Conservation (phyloP, 2,113 vertebrate genomes). For the Cavia aperea region DNA sequence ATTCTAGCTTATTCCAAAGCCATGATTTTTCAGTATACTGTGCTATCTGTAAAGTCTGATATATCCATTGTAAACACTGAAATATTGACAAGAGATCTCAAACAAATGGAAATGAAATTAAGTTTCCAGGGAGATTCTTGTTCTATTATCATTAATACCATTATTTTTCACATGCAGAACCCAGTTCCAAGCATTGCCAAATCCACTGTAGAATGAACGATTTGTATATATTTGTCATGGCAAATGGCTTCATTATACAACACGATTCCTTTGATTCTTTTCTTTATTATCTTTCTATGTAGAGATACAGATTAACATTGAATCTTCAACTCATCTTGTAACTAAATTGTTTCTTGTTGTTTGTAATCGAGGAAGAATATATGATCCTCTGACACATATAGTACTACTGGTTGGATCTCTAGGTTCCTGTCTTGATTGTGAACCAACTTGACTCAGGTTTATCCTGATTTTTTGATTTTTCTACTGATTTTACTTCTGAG, state of each 20-base stretch:
- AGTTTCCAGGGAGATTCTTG: not conserved
- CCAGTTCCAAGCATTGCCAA: not conserved
- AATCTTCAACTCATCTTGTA: not conserved
- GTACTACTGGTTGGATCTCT: not conserved
- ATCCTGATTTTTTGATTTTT: not conserved
- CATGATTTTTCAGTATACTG: not conserved
- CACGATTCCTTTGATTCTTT: not conserved
- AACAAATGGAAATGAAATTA: not conserved
- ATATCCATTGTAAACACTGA: not conserved
- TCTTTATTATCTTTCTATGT: not conserved
- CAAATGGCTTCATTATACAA: not conserved
- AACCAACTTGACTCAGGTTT: not conserved
- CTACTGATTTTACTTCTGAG: not conserved
- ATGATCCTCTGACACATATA: not conserved
- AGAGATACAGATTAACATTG: not conserved
- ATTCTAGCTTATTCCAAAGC: not conserved
- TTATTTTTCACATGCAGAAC: not conserved
- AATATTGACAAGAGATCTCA: not conserved
- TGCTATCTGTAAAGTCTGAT: not conserved
- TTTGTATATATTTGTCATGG: not conserved
- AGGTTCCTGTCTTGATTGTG: not conserved
- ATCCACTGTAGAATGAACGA: not conserved
- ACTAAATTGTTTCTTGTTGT: not conserved
- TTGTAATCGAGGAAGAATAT: not conserved
- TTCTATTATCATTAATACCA: not conserved